A percentile compares a stretch with the other conserved stretches of the same genome.
These are phyloP conservation scores for Coecobrya sp. DNA, from an alignment of 2,888 invertebrate genomes.

Conservation along the genomic window DNA sequence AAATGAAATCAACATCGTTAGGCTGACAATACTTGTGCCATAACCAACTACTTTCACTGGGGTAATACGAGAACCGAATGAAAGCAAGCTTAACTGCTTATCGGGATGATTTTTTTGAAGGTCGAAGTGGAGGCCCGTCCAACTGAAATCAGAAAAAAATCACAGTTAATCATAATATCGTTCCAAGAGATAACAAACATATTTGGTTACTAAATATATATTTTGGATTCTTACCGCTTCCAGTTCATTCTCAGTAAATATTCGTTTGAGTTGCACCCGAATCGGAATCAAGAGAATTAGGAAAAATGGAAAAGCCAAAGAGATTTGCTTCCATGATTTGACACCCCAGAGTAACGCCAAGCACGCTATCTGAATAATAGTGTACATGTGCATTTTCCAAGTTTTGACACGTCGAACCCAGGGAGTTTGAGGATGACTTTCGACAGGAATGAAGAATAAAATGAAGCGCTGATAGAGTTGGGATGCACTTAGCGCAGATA, in stretches of 20 bases:
- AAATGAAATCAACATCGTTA: background rate
- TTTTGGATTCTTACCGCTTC: conserved; percentile 91
- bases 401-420: conserved; percentile 96
- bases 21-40: background rate
- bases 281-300: conserved; percentile 97
- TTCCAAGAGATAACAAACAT: background rate
- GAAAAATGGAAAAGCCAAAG: conserved; percentile 98
- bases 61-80: background rate
- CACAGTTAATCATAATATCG: background rate
- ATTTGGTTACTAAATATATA: background rate
- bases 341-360: conserved; percentile 94
- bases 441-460: conserved; percentile 97
- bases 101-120: conserved; percentile 8
- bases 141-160: conserved; percentile 33
- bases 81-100: background rate
- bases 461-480: conserved; percentile 97
- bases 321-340: conserved; percentile 94
- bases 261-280: conserved; percentile 91
- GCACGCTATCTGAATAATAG: conserved; percentile 94
- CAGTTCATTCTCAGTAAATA: conserved; percentile 94
- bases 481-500: conserved; percentile 97
- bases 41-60: background rate
- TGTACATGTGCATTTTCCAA: conserved; percentile 97
- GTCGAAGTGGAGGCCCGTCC: conserved; percentile 42
- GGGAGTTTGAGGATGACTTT: conserved; percentile 96